phyloP scores from a whole-genome alignment of 2,113 vertebrate species.

The Pituophis catenifer region DNA sequence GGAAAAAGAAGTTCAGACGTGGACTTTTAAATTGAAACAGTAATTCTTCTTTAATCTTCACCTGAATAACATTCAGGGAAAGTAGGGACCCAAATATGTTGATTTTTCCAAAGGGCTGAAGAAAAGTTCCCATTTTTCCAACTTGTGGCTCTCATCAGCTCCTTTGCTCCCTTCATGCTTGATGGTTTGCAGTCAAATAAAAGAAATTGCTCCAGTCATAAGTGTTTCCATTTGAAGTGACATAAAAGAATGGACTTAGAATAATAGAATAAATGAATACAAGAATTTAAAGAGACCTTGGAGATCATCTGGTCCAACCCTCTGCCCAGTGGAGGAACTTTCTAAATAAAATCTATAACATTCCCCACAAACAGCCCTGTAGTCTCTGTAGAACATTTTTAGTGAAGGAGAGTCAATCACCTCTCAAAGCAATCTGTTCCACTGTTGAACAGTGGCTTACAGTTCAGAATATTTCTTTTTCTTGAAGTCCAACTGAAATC shows the following conservation, averaged over 20 bases:
- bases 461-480: background rate
- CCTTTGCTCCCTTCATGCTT: background rate
- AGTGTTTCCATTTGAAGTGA: background rate
- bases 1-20: background rate
- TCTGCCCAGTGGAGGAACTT: background rate
- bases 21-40: background rate
- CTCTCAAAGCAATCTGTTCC: background rate
- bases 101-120: background rate
- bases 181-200: background rate
- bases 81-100: background rate
- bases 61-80: background rate
- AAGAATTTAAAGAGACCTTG: background rate
- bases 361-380: background rate
- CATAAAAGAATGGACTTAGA: background rate
- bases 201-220: background rate
- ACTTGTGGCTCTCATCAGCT: background rate
- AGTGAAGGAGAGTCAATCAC: background rate
- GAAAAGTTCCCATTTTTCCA: background rate
- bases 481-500: background rate
- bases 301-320: background rate
- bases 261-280: background rate
- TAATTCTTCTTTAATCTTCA: background rate
- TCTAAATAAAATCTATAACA: background rate
- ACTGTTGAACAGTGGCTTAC: background rate
- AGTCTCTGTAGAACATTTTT: background rate